These are phyloP conservation scores for Lomographa bimaculata DNA, from an alignment of 2,888 invertebrate genomes.

Conservation along the genomic window DNA sequence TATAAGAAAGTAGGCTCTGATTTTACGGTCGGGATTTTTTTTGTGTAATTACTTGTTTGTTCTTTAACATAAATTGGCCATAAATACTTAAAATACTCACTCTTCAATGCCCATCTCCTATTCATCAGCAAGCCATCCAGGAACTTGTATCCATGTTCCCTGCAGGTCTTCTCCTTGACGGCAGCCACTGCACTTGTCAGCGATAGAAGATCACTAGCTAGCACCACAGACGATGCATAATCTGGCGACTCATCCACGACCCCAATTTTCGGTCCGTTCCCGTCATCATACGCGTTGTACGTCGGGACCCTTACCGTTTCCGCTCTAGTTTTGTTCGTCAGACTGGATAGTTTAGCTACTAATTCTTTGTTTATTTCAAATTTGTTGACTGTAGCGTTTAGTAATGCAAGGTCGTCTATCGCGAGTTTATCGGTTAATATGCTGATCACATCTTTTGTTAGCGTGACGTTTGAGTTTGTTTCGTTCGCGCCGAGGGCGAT, in stretches of 20 bases:
- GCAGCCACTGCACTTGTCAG: constrained; percentile 74
- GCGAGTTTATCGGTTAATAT: constrained; percentile 36
- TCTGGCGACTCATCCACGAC: constrained; percentile 71
- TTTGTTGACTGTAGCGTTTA: constrained; percentile 56
- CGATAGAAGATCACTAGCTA: constrained; percentile 75
- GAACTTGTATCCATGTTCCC: constrained; percentile 75
- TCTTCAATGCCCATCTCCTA: constrained; percentile 83
- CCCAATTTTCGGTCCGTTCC: constrained; percentile 46
- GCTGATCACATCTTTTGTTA: constrained; percentile 44
- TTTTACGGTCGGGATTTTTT: too few species aligned
- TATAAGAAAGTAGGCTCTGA: too few species aligned
- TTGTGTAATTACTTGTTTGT: too few species aligned
- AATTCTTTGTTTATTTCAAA: constrained; percentile 56
- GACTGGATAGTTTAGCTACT: constrained; percentile 51
- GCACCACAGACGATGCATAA: constrained; percentile 74
- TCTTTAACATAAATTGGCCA: too few species aligned
- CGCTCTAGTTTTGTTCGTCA: constrained; percentile 40
- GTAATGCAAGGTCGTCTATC: constrained; percentile 43
- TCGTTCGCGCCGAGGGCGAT: constrained; percentile 48
- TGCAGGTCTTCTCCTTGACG: constrained; percentile 71
- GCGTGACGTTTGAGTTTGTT: constrained; percentile 1
- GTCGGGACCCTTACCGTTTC: constrained; percentile 32
- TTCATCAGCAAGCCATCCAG: constrained; percentile 74
- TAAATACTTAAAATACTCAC: too few species aligned
- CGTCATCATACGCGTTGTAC: constrained; percentile 45